Percentiles rank a stretch among this genome's conserved stretches.
These are phyloP conservation scores for Leptosomus discolor DNA, from an alignment of 2,113 vertebrate species.

Conservation along the genomic window DNA sequence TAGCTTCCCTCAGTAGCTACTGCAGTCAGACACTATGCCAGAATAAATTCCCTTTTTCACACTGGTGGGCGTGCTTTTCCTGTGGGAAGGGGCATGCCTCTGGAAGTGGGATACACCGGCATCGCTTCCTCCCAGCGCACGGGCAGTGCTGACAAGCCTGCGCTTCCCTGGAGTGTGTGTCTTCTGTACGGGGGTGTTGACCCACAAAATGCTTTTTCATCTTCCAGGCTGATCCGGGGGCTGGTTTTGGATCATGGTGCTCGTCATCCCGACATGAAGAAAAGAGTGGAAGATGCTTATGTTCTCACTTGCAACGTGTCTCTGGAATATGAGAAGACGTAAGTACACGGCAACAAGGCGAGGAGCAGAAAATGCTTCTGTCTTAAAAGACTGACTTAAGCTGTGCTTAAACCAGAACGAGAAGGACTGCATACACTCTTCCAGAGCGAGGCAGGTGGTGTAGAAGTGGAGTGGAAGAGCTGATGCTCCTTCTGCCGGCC, in stretches of 20 bases:
- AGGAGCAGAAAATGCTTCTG: not conserved
- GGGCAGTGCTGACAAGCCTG: not conserved
- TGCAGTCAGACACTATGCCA: conserved; percentile 71
- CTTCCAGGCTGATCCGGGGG: conserved; percentile 82
- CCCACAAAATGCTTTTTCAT: not conserved
- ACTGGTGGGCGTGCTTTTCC: not conserved
- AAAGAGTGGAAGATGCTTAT: conserved; percentile 91
- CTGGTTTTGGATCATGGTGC: conserved; percentile 96
- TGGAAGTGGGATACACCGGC: conserved; percentile 7
- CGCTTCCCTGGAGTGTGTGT: accelerated
- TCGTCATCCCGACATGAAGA: conserved; percentile 97
- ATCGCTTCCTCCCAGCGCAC: not conserved
- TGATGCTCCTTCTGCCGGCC: not conserved
- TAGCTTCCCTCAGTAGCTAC: conserved; percentile 51
- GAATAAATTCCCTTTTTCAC: conserved; percentile 28
- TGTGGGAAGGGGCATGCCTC: not conserved
- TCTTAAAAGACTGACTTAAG: not conserved
- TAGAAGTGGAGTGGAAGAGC: not conserved
- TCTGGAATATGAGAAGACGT: conserved; percentile 96
- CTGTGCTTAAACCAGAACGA: not conserved
- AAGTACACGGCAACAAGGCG: not conserved
- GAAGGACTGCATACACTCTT: not conserved
- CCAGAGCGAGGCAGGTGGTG: accelerated
- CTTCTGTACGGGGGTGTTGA: accelerated
- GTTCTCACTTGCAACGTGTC: conserved; percentile 94